Evolutionary conservation across 2,113 vertebrate species (phyloP).

Genomic region (Pimephales promelas): DNA sequence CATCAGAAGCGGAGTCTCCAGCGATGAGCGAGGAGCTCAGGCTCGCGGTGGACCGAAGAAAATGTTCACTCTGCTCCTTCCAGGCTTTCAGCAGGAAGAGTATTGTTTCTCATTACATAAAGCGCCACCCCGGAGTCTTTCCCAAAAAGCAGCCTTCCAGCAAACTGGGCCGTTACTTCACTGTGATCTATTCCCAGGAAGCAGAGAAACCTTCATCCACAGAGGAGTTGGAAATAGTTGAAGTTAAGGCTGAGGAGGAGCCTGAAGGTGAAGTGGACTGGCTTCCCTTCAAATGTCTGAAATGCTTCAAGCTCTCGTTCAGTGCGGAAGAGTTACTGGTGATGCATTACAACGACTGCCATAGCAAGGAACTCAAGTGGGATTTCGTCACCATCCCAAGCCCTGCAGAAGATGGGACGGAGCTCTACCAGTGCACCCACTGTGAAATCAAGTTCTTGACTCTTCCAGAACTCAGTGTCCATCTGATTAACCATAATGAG

Average conservation of each 20-base stretch:
- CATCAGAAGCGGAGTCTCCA: conserved; percentile 81
- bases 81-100: conserved; percentile 98
- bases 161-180: conserved; percentile 95
- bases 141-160: conserved; percentile 94
- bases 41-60: conserved; percentile 90
- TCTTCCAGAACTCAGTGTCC: conserved; percentile 84
- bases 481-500: conserved; percentile 91
- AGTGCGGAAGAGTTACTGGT: conserved; percentile 87
- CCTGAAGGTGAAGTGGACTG: conserved; percentile 82
- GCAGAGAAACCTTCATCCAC: conserved; percentile 75
- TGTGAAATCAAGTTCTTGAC: conserved; percentile 89
- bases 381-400: conserved; percentile 86
- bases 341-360: conserved; percentile 95
- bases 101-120: conserved; percentile 98
- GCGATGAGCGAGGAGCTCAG: conserved; percentile 91
- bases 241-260: conserved; percentile 80
- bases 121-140: conserved; percentile 96
- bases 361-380: conserved; percentile 90
- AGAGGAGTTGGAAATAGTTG: conserved; percentile 70
- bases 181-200: conserved; percentile 90
- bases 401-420: conserved; percentile 71
- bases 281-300: conserved; percentile 93
- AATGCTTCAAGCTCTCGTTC: conserved; percentile 93
- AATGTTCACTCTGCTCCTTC: conserved; percentile 92
- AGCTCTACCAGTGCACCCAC: conserved; percentile 92